A percentile compares a stretch with the other conserved stretches of the same genome.
Evolutionary conservation across 2,113 vertebrate genomes (phyloP).

Genomic region (Vulpes ferrilata): DNA sequence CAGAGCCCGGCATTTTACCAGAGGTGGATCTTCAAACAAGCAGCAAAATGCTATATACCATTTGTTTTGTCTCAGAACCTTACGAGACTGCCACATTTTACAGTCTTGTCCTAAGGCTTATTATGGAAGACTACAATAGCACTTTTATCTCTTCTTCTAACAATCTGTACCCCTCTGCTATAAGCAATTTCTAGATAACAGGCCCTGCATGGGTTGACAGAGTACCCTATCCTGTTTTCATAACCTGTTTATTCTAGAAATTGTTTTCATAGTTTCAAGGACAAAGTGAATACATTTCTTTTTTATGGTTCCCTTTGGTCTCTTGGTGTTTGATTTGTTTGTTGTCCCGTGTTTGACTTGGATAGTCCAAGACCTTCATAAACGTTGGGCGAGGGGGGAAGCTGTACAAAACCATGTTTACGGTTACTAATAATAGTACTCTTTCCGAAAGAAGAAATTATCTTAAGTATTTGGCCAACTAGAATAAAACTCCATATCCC

Average conservation of each 20-base stretch:
- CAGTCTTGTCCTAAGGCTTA: conserved; percentile 37
- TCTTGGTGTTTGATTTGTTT: conserved; percentile 78
- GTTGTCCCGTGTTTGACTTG: conserved; percentile 66
- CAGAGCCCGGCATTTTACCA: background rate
- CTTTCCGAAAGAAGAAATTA: conserved; percentile 60
- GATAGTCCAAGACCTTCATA: conserved; percentile 62
- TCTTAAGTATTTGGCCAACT: conserved; percentile 40
- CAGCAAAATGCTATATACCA: background rate
- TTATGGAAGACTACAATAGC: conserved; percentile 28
- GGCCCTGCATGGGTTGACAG: background rate
- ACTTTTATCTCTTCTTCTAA: conserved; percentile 39
- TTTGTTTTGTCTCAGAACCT: conserved; percentile 68
- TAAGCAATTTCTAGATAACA: conserved; percentile 63
- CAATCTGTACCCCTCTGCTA: conserved; percentile 41
- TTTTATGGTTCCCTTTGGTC: conserved; percentile 80
- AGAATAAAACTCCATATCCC: conserved; percentile 10
- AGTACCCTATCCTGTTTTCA: conserved; percentile 68
- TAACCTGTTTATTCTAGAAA: conserved; percentile 78
- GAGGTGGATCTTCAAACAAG: conserved; percentile 1
- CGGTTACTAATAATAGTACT: conserved; percentile 47
- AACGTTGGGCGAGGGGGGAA: background rate
- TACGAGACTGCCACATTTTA: conserved; percentile 57
- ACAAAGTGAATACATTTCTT: conserved; percentile 76
- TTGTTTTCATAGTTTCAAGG: conserved; percentile 81
- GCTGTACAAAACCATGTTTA: conserved; percentile 58